These are phyloP conservation scores for Pocota personata DNA, from an alignment of 2,888 invertebrate genomes.

Conservation along the genomic window DNA sequence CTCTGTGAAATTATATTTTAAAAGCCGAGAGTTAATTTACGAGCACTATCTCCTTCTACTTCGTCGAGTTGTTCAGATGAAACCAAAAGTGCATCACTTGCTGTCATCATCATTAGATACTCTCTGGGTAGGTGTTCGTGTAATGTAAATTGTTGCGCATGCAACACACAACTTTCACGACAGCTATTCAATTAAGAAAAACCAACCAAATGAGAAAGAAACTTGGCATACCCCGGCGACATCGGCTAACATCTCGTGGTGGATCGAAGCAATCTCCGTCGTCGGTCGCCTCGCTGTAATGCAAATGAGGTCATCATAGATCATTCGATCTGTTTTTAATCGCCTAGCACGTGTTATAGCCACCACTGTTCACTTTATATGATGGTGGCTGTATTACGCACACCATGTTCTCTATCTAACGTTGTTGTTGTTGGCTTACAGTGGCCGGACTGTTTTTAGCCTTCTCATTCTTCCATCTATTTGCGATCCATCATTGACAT, in stretches of 20 bases:
- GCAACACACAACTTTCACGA: slow-evolving; percentile 56
- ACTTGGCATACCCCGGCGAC: slow-evolving; percentile 27
- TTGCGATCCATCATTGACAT: slow-evolving; percentile 50
- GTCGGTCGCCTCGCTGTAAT: slow-evolving; percentile 22
- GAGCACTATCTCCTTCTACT: slow-evolving; percentile 55
- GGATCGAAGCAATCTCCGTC: neutral
- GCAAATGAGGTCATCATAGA: slow-evolving; percentile 50
- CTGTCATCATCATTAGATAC: slow-evolving; percentile 38
- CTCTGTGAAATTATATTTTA: neutral
- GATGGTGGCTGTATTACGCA: slow-evolving; percentile 2
- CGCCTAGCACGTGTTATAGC: slow-evolving; percentile 43
- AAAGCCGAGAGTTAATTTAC: slow-evolving; percentile 33
- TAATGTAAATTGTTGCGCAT: slow-evolving; percentile 29
- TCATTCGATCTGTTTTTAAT: slow-evolving; percentile 53
- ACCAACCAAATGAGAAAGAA: slow-evolving; percentile 12
- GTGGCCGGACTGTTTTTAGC: neutral
- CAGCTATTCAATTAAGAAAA: slow-evolving; percentile 44
- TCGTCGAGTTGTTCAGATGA: slow-evolving; percentile 19
- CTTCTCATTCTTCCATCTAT: neutral
- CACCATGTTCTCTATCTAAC: neutral
- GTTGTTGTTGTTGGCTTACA: neutral
- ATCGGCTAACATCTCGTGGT: neutral
- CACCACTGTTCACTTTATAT: neutral
- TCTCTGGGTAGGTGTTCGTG: neutral
- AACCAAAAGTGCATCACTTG: slow-evolving; percentile 65